phyloP scores from a whole-genome alignment of 2,113 vertebrate species.

The Condylura cristata region DNA sequence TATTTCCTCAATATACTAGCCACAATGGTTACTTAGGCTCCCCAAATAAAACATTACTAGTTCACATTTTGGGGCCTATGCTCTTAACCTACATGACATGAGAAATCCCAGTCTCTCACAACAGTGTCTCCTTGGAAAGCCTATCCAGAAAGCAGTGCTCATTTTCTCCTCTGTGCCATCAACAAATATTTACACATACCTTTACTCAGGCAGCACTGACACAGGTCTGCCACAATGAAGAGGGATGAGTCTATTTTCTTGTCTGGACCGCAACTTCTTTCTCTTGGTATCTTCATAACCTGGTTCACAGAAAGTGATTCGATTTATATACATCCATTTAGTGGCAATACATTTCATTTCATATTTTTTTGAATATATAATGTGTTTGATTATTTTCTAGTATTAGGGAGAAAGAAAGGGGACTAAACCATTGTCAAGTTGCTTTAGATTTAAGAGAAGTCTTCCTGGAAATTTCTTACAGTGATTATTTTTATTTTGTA shows the following conservation, averaged over 20 bases:
- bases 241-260: background rate
- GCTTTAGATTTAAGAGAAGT: background rate
- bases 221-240: background rate
- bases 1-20: background rate
- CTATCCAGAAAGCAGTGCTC: background rate
- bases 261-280: background rate
- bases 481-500: background rate
- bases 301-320: background rate
- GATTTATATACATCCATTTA: background rate
- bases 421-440: background rate
- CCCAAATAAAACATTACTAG: background rate
- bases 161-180: background rate
- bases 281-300: background rate
- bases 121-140: background rate
- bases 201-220: background rate
- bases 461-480: background rate
- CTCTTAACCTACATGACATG: background rate
- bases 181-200: accelerated
- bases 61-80: background rate
- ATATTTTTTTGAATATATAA: background rate
- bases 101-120: background rate
- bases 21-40: background rate
- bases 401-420: background rate
- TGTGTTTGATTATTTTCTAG: background rate
- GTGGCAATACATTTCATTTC: background rate